Percentiles rank a stretch among this genome's conserved stretches.
Evolutionary conservation across 2,113 vertebrate species (phyloP).

Genomic region (Montifringilla adamsi): DNA sequence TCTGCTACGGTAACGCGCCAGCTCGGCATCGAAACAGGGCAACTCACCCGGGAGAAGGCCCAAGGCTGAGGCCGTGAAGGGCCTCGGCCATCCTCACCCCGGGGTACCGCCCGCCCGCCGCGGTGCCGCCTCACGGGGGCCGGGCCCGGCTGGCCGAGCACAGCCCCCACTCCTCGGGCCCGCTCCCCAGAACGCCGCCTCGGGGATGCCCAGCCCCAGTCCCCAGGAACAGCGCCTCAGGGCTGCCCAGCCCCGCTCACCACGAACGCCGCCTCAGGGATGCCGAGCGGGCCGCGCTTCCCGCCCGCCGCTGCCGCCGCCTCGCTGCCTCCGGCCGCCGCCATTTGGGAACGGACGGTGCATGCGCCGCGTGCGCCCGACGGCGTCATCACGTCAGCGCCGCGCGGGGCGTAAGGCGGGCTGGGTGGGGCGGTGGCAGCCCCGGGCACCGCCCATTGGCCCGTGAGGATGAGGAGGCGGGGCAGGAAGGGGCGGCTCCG

Average conservation of each 20-base stretch:
- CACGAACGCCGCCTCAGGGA: constrained; percentile 91
- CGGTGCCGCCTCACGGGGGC: background rate
- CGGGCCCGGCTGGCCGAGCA: background rate
- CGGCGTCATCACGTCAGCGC: background rate
- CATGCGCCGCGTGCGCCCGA: constrained; percentile 10
- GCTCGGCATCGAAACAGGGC: accelerated
- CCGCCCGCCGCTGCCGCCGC: constrained; percentile 60
- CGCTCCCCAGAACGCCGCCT: background rate
- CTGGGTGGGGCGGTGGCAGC: background rate
- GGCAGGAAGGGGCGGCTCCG: background rate
- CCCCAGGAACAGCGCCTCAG: background rate
- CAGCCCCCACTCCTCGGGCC: background rate
- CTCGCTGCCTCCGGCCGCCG: constrained; percentile 72
- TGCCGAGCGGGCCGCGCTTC: constrained; percentile 86
- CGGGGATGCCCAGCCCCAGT: background rate
- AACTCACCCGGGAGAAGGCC: accelerated
- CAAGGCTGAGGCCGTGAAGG: background rate
- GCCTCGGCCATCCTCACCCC: background rate
- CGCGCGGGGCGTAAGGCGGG: no score
- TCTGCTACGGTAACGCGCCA: accelerated
- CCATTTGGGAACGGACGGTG: constrained; percentile 75
- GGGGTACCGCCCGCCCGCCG: background rate
- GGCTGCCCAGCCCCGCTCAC: constrained; percentile 65
- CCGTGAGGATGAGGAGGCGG: background rate
- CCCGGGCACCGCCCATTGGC: background rate